Base-by-base conservation (phyloP, 2,113 vertebrate species). In the Platichthys stellatus region DNA sequence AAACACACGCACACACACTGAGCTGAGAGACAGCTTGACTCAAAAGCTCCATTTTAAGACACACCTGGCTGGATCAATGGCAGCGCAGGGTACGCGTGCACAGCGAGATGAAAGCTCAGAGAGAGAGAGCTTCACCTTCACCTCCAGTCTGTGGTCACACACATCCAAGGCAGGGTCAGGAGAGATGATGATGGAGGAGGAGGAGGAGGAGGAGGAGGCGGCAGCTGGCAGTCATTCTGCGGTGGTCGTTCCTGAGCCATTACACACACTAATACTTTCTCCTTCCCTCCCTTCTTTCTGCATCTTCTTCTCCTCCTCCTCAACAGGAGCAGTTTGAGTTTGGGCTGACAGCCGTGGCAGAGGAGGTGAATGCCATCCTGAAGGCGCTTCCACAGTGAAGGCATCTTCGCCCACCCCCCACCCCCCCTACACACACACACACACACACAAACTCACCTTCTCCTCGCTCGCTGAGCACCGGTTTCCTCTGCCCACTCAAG, bases 351-450 rank as follows among this genome's bases (percentile, higher is more conserved):
- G 94, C 94, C 61, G 94, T 95, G 86, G 94, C 94, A 76, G 94
- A 94, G 82, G 94, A 95, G 90, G 94, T 95, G 90, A 95, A 95
- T 61, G 94, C 93, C 89, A 94, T 95, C 85, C 92, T 95, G 74
- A 93, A 93, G 90, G 93, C 93, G 0, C 92, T 93, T 82, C 90
- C 35, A 9, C 35, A 38, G 35, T 38, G 35, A 38, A 38, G 35
- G 35, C 35, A 38, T 38, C 72, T 11, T 58, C 62, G 15, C 69
- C 64, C 40, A 23, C 35, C 17, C 31, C 20, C 38, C 43, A 59
- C 1, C 63, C 17, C 31, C 20, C 38, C 49, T 59, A 1, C 63
- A 64, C 62, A 63, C 78, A 60, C 70, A 54, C 63, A 2, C 63
- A 64, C 62, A 63, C 76, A 60, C 70, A 65, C 8, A 35, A 35